phyloP scores from a whole-genome alignment of 2,797 vertebrate species.

The Tokudaia muenninki region DNA sequence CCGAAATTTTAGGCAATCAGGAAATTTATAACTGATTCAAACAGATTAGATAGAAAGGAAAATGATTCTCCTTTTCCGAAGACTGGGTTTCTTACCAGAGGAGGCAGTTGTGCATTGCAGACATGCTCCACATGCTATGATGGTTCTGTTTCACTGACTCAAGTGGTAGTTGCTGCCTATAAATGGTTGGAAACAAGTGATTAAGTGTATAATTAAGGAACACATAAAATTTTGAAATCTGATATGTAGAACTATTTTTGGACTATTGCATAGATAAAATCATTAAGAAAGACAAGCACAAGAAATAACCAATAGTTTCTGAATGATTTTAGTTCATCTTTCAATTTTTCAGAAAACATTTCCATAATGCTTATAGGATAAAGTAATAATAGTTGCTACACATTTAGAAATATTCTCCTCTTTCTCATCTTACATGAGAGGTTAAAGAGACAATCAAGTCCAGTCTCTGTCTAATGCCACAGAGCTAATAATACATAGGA shows the following conservation, averaged over 20 bases:
- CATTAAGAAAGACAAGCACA: neutral
- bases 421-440: neutral
- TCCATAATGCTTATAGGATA: neutral
- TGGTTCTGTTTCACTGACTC: neutral
- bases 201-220: neutral
- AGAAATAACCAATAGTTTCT: neutral
- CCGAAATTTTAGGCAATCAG: neutral
- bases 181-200: neutral
- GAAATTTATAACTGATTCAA: neutral
- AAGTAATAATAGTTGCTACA: neutral
- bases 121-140: neutral
- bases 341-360: neutral
- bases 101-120: neutral
- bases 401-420: neutral
- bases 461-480: neutral
- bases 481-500: neutral
- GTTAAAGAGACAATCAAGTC: neutral
- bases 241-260: neutral
- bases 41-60: neutral
- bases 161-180: neutral
- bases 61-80: neutral
- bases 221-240: neutral
- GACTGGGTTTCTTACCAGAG: neutral
- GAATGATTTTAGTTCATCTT: neutral
- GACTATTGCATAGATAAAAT: neutral